Percentiles rank a stretch among this genome's conserved stretches.
These are phyloP conservation scores for Flabesymbios commensalis DNA, from an alignment of 2,888 invertebrate species.

Conservation along the genomic window DNA sequence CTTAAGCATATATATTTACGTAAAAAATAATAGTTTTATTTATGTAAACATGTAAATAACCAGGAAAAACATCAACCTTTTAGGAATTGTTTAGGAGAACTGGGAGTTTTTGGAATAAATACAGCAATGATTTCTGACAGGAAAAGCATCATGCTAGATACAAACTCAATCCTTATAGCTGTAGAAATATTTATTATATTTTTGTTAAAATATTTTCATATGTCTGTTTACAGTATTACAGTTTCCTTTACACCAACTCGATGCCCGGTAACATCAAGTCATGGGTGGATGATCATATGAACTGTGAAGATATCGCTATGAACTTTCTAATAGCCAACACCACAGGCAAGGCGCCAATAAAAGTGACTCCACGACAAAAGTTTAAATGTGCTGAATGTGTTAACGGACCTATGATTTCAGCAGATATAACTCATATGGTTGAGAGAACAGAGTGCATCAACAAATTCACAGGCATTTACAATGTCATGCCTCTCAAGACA, in stretches of 20 bases:
- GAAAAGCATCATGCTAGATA: too few relatives aligned
- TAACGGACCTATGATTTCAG: slow-evolving; percentile 91
- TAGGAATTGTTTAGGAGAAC: too few relatives aligned
- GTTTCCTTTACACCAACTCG: slow-evolving; percentile 85
- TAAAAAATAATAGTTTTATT: too few relatives aligned
- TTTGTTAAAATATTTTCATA: too few relatives aligned
- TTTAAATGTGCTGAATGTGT: slow-evolving; percentile 96
- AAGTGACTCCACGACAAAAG: slow-evolving; percentile 86
- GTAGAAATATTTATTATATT: too few relatives aligned
- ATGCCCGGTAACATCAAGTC: slow-evolving; percentile 83
- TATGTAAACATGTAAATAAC: too few relatives aligned
- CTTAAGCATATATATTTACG: too few relatives aligned
- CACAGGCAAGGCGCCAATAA: slow-evolving; percentile 89
- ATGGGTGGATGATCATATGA: slow-evolving; percentile 95
- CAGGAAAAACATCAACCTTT: too few relatives aligned
- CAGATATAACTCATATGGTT: slow-evolving; percentile 84
- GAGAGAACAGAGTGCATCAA: slow-evolving; percentile 90
- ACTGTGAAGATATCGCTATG: slow-evolving; percentile 98
- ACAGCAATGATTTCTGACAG: too few relatives aligned
- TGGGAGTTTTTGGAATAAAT: too few relatives aligned
- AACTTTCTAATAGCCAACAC: slow-evolving; percentile 93
- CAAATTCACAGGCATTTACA: slow-evolving; percentile 77
- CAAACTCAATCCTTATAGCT: too few relatives aligned
- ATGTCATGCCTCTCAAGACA: slow-evolving; percentile 82
- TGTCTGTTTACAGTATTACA: slow-evolving; percentile 83